A percentile compares a stretch with the other conserved stretches of the same genome.
phyloP scores from a whole-genome alignment of 2,888 invertebrate genomes.

The Amblyjoppa fuscipennis region DNA sequence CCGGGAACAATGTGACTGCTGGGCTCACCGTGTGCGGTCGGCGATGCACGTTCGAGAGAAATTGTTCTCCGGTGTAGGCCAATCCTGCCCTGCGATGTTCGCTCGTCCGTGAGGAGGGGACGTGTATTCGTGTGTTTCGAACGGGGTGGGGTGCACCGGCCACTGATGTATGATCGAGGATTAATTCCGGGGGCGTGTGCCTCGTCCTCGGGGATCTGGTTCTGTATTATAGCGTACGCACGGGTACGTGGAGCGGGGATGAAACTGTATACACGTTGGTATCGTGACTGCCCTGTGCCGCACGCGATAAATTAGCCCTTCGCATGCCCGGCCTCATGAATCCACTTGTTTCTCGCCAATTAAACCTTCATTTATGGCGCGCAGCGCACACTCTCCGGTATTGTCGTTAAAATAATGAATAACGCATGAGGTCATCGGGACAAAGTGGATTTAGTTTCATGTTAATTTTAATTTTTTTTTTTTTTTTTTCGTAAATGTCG shows the following conservation, averaged over 20 bases:
- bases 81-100: neutral
- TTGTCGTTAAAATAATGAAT: slow-evolving; percentile 21
- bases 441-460: neutral
- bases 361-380: slow-evolving; percentile 39
- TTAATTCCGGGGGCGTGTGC: slow-evolving; percentile 78
- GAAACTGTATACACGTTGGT: slow-evolving; percentile 49
- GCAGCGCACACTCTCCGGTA: neutral
- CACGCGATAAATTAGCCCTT: slow-evolving; percentile 66
- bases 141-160: slow-evolving; percentile 54
- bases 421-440: slow-evolving; percentile 7
- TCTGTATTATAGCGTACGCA: slow-evolving; percentile 62
- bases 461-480: slow-evolving; percentile 17
- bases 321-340: slow-evolving; percentile 41
- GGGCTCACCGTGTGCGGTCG: slow-evolving; percentile 5
- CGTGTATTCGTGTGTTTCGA: slow-evolving; percentile 8
- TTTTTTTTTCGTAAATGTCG: slow-evolving; percentile 1
- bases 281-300: slow-evolving; percentile 50
- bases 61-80: slow-evolving; percentile 28
- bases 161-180: slow-evolving; percentile 77
- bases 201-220: slow-evolving; percentile 67
- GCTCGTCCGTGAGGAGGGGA: neutral
- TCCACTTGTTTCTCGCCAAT: slow-evolving; percentile 64
- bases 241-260: slow-evolving; percentile 34
- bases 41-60: slow-evolving; percentile 19
- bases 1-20: neutral